Evolutionary conservation across 2,888 invertebrate genomes (phyloP).

Genomic region (Lochmaea crataegi): DNA sequence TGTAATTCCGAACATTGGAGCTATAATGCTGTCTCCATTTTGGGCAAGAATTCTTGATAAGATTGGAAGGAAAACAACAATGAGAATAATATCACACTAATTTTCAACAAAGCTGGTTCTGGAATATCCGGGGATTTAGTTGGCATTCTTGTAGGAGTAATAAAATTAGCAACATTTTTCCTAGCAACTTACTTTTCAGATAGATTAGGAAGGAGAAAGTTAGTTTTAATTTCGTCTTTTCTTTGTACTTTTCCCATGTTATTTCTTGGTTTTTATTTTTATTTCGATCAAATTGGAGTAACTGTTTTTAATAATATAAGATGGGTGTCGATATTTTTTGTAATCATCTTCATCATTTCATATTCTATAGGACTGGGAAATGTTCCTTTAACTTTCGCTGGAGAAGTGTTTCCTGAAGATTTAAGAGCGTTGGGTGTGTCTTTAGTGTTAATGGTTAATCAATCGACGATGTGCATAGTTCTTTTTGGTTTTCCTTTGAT

Average conservation of each 20-base stretch:
- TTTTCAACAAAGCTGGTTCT: constrained; percentile 77
- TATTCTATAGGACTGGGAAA: constrained; percentile 80
- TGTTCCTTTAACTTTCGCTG: constrained; percentile 82
- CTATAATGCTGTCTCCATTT: not conserved
- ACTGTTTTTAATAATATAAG: constrained; percentile 62
- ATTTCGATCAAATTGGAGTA: constrained; percentile 63
- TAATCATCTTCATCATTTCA: constrained; percentile 76
- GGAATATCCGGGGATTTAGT: constrained; percentile 72
- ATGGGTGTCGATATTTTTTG: constrained; percentile 77
- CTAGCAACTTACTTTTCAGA: constrained; percentile 80
- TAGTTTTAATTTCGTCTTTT: constrained; percentile 75
- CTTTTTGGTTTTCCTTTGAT: constrained; percentile 45
- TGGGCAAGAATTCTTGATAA: not conserved
- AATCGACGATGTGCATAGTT: constrained; percentile 37
- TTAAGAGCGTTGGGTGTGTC: constrained; percentile 74
- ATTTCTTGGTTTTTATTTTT: constrained; percentile 70
- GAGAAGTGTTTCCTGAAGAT: constrained; percentile 82
- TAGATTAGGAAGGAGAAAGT: constrained; percentile 75
- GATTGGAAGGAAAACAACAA: constrained; percentile 16
- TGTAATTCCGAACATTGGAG: not conserved
- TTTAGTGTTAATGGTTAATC: constrained; percentile 30
- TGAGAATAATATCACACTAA: constrained; percentile 62
- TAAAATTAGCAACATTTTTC: constrained; percentile 77
- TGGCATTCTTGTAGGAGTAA: constrained; percentile 80
- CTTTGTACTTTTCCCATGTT: constrained; percentile 74